Conservation (phyloP, 2,113 vertebrate genomes). For the Talpa occidentalis region DNA sequence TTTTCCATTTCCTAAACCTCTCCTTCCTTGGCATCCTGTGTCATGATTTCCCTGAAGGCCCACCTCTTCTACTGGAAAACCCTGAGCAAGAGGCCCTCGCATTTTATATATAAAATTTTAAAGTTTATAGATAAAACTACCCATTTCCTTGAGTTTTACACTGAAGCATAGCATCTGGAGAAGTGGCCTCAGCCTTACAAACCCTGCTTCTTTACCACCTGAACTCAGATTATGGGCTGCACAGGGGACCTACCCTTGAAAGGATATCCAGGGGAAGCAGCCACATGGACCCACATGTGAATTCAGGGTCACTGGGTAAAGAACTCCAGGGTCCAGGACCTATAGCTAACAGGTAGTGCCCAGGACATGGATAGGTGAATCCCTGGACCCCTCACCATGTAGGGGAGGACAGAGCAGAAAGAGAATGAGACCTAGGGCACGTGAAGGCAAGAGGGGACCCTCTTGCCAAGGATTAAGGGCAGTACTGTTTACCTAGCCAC, state of each 20-base stretch:
- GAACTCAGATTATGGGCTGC: neutral
- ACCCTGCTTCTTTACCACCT: neutral
- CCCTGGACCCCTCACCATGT: neutral
- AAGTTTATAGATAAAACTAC: neutral
- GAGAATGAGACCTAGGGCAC: neutral
- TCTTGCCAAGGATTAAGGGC: neutral
- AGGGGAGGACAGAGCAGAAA: too few relatives aligned
- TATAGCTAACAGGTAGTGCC: neutral
- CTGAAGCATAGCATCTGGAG: neutral
- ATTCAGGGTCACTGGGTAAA: neutral
- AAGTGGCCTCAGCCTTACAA: neutral
- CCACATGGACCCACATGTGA: neutral
- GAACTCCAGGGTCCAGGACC: neutral
- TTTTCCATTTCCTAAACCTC: neutral
- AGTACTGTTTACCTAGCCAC: neutral
- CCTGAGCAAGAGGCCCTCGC: neutral
- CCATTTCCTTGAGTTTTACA: neutral
- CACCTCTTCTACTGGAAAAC: neutral
- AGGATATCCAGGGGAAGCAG: neutral
- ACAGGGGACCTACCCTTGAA: neutral
- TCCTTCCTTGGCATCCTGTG: neutral
- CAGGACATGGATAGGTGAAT: neutral
- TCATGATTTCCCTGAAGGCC: neutral
- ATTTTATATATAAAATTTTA: neutral
- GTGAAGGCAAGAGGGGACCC: neutral